Conservation (phyloP, 53 echinoderm and acorn worm genomes). For the Echinarachnius parma region DNA sequence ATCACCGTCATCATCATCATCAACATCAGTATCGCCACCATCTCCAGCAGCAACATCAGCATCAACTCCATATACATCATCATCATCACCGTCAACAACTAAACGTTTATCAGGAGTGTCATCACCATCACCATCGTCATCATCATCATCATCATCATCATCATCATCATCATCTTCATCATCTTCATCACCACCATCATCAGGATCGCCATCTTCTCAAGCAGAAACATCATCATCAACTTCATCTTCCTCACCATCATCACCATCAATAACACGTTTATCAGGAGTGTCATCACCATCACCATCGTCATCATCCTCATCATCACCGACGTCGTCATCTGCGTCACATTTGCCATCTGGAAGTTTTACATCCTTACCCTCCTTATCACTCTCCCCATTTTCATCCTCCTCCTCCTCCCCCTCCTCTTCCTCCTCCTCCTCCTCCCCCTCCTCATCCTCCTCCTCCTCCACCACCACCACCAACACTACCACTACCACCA, state of each 20-base stretch:
- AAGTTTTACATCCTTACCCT: not conserved
- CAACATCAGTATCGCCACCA: not conserved
- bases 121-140: not conserved
- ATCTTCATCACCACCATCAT: not conserved
- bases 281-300: slow-evolving; percentile 3
- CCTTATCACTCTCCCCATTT: not conserved
- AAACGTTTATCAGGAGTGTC: not conserved
- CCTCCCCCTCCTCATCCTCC: not conserved
- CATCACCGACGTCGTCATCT: slow-evolving; percentile 9
- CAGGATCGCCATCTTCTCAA: slow-evolving; percentile 1
- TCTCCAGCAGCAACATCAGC: slow-evolving; percentile 5
- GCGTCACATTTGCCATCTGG: too few species aligned
- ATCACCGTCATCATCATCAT: not conserved
- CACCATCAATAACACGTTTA: not conserved
- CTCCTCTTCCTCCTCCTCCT: not conserved
- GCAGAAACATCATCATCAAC: not conserved
- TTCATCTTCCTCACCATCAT: not conserved
- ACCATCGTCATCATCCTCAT: slow-evolving; percentile 1
- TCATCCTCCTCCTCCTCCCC: not conserved
- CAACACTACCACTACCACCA: too few species aligned
- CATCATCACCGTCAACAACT: slow-evolving; percentile 1
- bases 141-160: slow-evolving; percentile 18
- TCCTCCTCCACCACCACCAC: too few species aligned
- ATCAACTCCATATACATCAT: not conserved
- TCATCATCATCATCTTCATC: not conserved